Conservation (phyloP, 2,888 invertebrate species). For the Antheraea yamamai region DNA sequence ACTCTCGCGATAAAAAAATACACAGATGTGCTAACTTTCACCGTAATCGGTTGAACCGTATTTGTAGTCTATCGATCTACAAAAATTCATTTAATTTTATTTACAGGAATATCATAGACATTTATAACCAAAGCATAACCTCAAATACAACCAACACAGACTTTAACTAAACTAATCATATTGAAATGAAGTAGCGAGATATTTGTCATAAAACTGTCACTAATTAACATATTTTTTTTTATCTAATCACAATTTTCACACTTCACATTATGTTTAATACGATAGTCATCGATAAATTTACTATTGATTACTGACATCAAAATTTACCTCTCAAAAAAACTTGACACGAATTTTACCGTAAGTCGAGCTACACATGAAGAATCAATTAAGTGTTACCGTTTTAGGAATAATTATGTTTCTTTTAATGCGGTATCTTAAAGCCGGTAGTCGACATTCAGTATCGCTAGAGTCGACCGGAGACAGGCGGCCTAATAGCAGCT, state of each 20-base stretch:
- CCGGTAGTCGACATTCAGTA: slow-evolving; percentile 68
- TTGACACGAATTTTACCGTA: slow-evolving; percentile 65
- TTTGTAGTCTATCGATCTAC: no score
- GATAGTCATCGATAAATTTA: slow-evolving; percentile 49
- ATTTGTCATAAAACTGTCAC: slow-evolving; percentile 28
- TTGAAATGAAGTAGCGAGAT: slow-evolving; percentile 6
- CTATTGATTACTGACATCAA: slow-evolving; percentile 41
- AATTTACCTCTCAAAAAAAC: slow-evolving; percentile 46
- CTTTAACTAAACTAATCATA: not conserved
- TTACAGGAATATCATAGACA: no score
- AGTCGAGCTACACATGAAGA: slow-evolving; percentile 56
- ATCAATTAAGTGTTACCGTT: slow-evolving; percentile 76
- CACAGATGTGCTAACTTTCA: no score
- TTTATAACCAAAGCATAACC: not conserved
- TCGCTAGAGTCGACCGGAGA: slow-evolving; percentile 55
- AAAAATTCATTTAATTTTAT: no score
- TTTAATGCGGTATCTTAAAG: slow-evolving; percentile 56
- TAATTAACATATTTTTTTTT: slow-evolving; percentile 33
- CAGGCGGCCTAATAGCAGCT: slow-evolving; percentile 69
- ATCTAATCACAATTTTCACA: slow-evolving; percentile 39
- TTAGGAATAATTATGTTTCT: slow-evolving; percentile 73
- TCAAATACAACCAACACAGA: not conserved
- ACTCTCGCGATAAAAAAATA: no score
- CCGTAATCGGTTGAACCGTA: no score
- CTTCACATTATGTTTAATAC: slow-evolving; percentile 42